A percentile compares a stretch with the other conserved stretches of the same genome.
phyloP scores from a whole-genome alignment of 2,797 vertebrate species.

The Phataginus tetradactyla region DNA sequence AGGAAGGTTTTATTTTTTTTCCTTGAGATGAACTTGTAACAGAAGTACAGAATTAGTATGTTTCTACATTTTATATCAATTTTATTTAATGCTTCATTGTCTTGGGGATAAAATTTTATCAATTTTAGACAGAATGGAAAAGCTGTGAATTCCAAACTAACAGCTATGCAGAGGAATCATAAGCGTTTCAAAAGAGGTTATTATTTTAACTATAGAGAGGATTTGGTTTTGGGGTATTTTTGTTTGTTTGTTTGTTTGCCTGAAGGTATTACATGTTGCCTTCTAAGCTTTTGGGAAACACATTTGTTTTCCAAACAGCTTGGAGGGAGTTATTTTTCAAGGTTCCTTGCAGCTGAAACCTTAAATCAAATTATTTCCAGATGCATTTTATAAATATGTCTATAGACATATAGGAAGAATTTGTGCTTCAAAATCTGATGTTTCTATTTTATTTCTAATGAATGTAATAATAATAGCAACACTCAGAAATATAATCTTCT shows the following conservation, averaged over 20 bases:
- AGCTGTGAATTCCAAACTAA: neutral
- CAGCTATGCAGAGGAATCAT: neutral
- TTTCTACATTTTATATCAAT: neutral
- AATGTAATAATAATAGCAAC: neutral
- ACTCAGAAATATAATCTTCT: neutral
- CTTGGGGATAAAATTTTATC: neutral
- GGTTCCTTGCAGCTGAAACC: neutral
- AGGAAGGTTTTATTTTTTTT: neutral
- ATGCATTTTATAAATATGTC: conserved; percentile 36
- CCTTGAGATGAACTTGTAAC: neutral
- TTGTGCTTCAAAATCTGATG: conserved; percentile 3
- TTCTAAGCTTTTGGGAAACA: conserved; percentile 18
- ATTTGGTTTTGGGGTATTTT: neutral
- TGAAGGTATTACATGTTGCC: neutral
- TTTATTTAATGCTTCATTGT: neutral
- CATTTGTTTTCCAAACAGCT: conserved; percentile 32
- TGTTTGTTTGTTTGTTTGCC: neutral
- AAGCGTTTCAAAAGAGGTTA: neutral
- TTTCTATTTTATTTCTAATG: conserved; percentile 27
- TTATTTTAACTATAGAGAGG: conserved; percentile 13
- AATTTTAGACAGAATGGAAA: conserved; percentile 20
- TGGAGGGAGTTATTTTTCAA: conserved; percentile 24
- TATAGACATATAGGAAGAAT: neutral
- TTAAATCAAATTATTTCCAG: conserved; percentile 50
- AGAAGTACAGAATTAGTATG: neutral